These are phyloP conservation scores for Hylomyscus alleni DNA, from an alignment of 2,797 vertebrate genomes.

Conservation along the genomic window DNA sequence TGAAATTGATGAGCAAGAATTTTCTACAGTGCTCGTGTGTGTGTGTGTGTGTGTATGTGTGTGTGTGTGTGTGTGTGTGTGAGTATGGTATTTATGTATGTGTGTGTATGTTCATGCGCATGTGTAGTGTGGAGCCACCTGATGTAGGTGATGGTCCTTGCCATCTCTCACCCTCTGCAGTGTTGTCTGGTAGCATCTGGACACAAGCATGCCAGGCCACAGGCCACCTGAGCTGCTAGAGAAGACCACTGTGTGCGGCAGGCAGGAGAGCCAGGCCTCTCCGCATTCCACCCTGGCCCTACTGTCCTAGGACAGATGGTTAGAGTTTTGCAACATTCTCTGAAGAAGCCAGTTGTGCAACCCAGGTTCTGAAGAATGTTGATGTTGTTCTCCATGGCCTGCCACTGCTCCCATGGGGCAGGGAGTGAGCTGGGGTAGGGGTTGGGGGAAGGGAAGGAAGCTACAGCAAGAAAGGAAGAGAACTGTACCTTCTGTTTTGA, in stretches of 20 bases:
- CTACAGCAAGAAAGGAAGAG: background rate
- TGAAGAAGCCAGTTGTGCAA: slow-evolving; percentile 60
- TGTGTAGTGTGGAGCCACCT: too few species aligned
- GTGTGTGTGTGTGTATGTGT: rapidly evolving
- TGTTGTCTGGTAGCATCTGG: background rate
- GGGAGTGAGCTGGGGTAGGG: too few species aligned
- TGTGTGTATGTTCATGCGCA: background rate
- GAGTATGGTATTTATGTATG: background rate
- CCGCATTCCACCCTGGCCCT: background rate
- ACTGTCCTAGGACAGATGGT: slow-evolving; percentile 41
- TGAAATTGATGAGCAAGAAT: background rate
- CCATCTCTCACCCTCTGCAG: background rate
- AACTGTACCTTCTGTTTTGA: background rate
- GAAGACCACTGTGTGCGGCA: background rate
- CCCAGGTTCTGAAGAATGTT: slow-evolving; percentile 11
- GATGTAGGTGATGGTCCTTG: background rate
- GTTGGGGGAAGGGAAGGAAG: background rate
- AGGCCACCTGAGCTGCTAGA: background rate
- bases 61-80: rapidly evolving
- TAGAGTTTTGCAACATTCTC: slow-evolving; percentile 55
- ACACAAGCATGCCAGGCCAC: background rate
- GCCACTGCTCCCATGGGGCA: background rate
- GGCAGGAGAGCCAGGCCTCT: background rate
- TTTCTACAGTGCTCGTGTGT: background rate
- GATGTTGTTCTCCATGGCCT: background rate